phyloP scores from a whole-genome alignment of 2,113 vertebrate species.

The Leiothrix lutea region DNA sequence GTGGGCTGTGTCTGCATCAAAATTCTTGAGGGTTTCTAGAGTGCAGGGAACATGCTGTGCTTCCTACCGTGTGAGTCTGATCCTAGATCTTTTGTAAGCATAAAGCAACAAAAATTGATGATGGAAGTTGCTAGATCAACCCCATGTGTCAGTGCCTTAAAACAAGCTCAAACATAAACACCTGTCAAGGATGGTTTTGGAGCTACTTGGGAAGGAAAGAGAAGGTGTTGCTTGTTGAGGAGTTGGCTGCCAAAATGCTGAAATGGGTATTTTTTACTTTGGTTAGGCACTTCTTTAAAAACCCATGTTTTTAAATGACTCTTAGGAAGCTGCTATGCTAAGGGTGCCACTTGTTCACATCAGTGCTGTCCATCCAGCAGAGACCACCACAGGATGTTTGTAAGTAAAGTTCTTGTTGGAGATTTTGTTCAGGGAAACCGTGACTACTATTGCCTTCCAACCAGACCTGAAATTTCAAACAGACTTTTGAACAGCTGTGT shows the following conservation, averaged over 20 bases:
- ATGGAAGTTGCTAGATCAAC: not conserved
- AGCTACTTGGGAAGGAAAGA: not conserved
- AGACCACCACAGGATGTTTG: constrained; percentile 50
- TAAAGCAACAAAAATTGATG: not conserved
- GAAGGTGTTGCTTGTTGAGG: not conserved
- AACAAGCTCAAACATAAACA: not conserved
- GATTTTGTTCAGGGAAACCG: constrained; percentile 40
- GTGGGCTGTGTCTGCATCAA: not conserved
- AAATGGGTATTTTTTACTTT: not conserved
- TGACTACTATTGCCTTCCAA: constrained; percentile 6
- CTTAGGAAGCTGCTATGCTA: constrained; percentile 78
- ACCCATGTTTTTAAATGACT: not conserved
- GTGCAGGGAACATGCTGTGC: not conserved
- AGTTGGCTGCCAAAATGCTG: not conserved
- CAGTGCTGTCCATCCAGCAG: not conserved
- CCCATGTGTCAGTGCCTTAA: not conserved
- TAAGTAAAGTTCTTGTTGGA: constrained; percentile 65
- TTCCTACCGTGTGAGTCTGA: not conserved
- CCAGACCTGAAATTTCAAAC: constrained; percentile 8
- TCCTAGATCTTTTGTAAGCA: not conserved
- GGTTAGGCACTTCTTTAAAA: not conserved
- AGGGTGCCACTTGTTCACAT: constrained; percentile 67
- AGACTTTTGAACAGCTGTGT: constrained; percentile 73
- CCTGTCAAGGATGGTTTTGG: not conserved
- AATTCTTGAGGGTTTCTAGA: not conserved